These are phyloP conservation scores for Matsumyia berberina DNA, from an alignment of 2,888 invertebrate species.

Conservation along the genomic window DNA sequence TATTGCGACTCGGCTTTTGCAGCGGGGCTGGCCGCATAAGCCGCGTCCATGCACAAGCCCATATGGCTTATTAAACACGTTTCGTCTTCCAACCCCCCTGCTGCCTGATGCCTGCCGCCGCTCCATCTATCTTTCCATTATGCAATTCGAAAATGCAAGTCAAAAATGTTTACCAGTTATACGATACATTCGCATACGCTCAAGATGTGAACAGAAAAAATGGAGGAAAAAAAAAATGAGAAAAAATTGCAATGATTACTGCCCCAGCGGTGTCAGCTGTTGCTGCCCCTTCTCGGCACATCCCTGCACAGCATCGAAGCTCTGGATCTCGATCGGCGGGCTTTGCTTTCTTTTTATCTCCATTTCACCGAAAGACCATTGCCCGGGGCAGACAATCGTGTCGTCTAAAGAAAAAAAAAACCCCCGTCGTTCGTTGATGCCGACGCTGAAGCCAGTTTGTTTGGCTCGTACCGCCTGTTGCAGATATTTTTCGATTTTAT, in stretches of 20 bases:
- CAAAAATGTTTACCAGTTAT: constrained; percentile 62
- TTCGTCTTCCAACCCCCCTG: constrained; percentile 15
- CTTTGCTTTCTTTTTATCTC: constrained; percentile 73
- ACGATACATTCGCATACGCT: constrained; percentile 52
- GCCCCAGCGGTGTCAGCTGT: constrained; percentile 28
- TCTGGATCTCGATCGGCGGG: constrained; percentile 36
- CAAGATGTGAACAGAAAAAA: constrained; percentile 43
- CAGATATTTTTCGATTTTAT: constrained; percentile 47
- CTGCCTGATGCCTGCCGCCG: not conserved
- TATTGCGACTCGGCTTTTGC: constrained; percentile 39
- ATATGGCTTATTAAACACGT: constrained; percentile 70
- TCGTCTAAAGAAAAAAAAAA: constrained; percentile 9
- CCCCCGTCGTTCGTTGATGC: not conserved
- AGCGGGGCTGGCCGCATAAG: constrained; percentile 13
- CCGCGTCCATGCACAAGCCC: constrained; percentile 38
- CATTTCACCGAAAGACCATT: constrained; percentile 74
- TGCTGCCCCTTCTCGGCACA: constrained; percentile 25
- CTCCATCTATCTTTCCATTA: constrained; percentile 42
- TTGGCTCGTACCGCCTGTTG: constrained; percentile 6
- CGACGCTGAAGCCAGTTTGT: constrained; percentile 41
- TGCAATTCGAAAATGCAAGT: constrained; percentile 74
- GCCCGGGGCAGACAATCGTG: constrained; percentile 49
- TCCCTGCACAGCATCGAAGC: constrained; percentile 44
- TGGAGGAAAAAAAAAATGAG: too few species aligned
- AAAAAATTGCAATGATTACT: constrained; percentile 53